Percentiles rank a stretch among this genome's conserved stretches.
Evolutionary conservation across 2,797 vertebrate species (phyloP).

Genomic region (Macropodus opercularis): DNA sequence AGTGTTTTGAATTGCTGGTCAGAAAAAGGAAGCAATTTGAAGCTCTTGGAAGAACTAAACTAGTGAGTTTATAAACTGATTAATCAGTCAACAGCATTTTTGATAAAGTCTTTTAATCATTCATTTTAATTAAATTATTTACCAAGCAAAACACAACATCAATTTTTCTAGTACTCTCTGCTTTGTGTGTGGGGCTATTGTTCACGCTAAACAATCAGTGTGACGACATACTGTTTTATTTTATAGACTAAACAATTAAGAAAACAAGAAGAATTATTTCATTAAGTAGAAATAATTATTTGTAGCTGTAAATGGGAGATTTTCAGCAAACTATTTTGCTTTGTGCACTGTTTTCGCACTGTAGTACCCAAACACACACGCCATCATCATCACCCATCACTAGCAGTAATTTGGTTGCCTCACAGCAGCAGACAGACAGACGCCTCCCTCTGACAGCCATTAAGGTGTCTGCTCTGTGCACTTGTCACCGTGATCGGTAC

Average conservation of each 20-base stretch:
- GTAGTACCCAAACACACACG: neutral
- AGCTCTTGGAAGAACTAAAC: neutral
- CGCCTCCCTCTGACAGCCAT: constrained; percentile 49
- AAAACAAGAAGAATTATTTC: neutral
- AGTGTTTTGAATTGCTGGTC: neutral
- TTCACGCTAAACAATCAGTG: neutral
- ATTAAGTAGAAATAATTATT: neutral
- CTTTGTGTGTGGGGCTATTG: neutral
- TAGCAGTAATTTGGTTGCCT: constrained; percentile 43
- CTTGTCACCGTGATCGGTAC: constrained; percentile 53
- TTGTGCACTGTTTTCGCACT: constrained; percentile 1
- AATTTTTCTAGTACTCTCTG: neutral
- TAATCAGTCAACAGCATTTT: neutral
- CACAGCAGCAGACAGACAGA: constrained; percentile 25
- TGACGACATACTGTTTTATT: neutral
- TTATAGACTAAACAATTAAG: neutral
- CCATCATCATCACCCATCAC: constrained; percentile 43
- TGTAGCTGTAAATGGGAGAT: neutral
- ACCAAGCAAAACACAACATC: neutral
- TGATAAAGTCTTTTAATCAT: neutral
- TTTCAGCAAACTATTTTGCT: neutral
- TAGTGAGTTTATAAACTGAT: neutral
- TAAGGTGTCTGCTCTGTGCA: constrained; percentile 49
- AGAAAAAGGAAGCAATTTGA: neutral
- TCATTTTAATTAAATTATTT: neutral